phyloP scores from a whole-genome alignment of 2,113 vertebrate genomes.

The Meleagris gallopavo region DNA sequence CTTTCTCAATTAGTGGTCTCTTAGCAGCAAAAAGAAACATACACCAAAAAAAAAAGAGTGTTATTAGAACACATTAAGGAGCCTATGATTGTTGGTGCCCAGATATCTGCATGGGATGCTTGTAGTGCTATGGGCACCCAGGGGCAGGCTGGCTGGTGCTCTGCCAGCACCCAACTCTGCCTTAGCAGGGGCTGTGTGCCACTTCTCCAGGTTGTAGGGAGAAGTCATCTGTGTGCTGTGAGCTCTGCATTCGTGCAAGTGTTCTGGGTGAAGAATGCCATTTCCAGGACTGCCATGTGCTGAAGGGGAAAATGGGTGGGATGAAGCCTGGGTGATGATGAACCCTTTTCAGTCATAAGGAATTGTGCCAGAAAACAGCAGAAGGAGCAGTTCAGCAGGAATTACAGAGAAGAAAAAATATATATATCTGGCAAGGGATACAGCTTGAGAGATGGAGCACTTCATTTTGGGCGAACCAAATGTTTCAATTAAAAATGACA shows the following conservation, averaged over 20 bases:
- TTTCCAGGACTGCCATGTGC: constrained; percentile 34
- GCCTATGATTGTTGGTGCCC: not conserved
- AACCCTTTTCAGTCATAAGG: constrained; percentile 37
- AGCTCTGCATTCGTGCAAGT: not conserved
- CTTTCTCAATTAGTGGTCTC: not conserved
- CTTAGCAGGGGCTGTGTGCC: not conserved
- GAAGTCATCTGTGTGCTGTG: not conserved
- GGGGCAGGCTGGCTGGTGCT: not conserved
- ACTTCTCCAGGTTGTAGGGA: not conserved
- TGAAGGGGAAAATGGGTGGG: constrained; percentile 40
- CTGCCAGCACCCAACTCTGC: rapidly evolving
- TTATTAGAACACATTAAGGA: not conserved
- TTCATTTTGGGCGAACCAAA: constrained; percentile 70
- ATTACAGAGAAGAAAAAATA: constrained; percentile 49
- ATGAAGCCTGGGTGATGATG: constrained; percentile 7
- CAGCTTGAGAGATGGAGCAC: constrained; percentile 65
- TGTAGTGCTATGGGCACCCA: not conserved
- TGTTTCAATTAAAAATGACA: constrained; percentile 77
- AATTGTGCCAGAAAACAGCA: constrained; percentile 66
- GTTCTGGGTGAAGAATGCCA: constrained; percentile 22
- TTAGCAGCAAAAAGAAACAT: not conserved
- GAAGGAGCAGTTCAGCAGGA: constrained; percentile 70
- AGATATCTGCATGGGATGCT: not conserved
- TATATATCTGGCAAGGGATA: constrained; percentile 35
- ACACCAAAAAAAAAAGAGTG: not conserved